Evolutionary conservation across 2,888 invertebrate genomes (phyloP).

Genomic region (Drosophila mulleri): DNA sequence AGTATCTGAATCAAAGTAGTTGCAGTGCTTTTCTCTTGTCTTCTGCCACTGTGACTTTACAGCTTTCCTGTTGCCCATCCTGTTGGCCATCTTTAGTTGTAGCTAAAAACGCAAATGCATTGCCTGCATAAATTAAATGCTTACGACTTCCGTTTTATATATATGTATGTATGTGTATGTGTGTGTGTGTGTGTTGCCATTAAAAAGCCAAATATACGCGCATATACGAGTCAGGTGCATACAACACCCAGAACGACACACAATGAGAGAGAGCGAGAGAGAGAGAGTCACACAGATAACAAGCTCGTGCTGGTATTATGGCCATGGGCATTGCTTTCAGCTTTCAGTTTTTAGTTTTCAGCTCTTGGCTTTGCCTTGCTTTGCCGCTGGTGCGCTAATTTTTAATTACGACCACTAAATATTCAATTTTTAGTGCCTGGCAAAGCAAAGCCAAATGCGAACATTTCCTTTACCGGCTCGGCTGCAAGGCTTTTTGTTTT

Average conservation of each 20-base stretch:
- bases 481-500: conserved; percentile 26
- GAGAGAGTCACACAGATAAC: conserved; percentile 9
- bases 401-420: conserved; percentile 79
- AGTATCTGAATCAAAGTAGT: not conserved
- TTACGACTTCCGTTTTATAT: conserved; percentile 69
- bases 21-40: not conserved
- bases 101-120: conserved; percentile 74
- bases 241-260: conserved; percentile 27
- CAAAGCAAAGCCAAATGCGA: conserved; percentile 61
- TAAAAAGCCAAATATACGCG: conserved; percentile 70
- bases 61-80: conserved; percentile 19
- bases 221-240: conserved; percentile 38
- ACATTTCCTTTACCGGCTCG: conserved; percentile 62
- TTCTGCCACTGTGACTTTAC: not conserved
- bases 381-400: conserved; percentile 68
- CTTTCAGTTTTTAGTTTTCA: not conserved
- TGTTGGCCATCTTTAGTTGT: conserved; percentile 59
- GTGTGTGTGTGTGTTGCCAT: conserved; percentile 38
- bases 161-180: too few species aligned
- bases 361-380: conserved; percentile 12
- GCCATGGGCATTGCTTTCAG: conserved; percentile 31
- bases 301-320: conserved; percentile 30
- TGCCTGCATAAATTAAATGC: conserved; percentile 77
- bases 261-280: not conserved
- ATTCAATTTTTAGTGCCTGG: conserved; percentile 75